Base-by-base conservation (phyloP, 2,888 invertebrate genomes). In the Polymixis lichenea region DNA sequence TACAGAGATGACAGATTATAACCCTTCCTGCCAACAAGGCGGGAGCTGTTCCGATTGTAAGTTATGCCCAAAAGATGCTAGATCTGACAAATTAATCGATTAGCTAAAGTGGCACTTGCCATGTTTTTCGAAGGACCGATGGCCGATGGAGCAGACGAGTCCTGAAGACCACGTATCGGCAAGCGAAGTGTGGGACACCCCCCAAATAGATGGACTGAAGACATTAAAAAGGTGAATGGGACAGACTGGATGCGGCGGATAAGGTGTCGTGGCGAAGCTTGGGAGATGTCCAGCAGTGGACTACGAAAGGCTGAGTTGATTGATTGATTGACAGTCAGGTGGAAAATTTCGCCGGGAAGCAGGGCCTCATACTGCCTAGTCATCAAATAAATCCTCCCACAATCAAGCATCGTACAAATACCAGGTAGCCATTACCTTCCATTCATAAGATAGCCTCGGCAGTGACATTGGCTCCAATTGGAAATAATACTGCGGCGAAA, bases 381-480 rank as follows among this genome's bases (percentile, higher is more conserved):
- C 2, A 32, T 32, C 32, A 32, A 32, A 4, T 51, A 51, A 75
- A 76, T 67, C 67, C 72, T 73, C 66, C 65, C 69, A 84, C 74
- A 68, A 65, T 49, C 71, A 64, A 22, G 55, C 56, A 51, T 65
- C 49, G 46, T 65, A 65, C 55, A 75, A 75, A 79, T 64, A 75
- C 69, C 76, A 83, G 28, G 76, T 38, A 79, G 73, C 72, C 51
- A 74, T 88, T 88, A 87, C 82, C 74, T 78, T 77, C 79, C 80
- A 85, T 83, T 87, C 82, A 68, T 78, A 74, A 70, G 81, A 72
- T 76, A 84, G 80, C 91, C 91, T 91, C 88, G 89, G 85, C 89
- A 91, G 74, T 92, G 91, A 92, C 91, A 92, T 91, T 91, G 91
- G 85, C 85, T 89, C 78, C 91, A 91, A 92, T 92, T 90, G 88